Evolutionary conservation across 1,140 invertebrate genomes (phyloP), one percentile per base, ranked within the genome.

Genomic region (Globodera rostochiensis): DNA sequence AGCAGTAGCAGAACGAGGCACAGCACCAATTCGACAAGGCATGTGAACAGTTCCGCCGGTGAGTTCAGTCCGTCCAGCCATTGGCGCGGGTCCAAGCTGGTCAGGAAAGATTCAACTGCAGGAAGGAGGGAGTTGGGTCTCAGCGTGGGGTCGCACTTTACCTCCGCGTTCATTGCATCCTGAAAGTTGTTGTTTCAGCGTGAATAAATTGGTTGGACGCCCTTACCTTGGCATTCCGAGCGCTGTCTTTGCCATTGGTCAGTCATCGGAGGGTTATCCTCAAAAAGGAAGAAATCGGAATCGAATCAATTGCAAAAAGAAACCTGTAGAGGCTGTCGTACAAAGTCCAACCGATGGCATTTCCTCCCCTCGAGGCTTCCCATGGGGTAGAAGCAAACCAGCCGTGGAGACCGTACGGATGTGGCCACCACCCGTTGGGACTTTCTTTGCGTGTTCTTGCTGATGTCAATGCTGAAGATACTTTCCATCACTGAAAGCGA

Each of bases 1-100:
- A 78, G 60, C 25, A 87, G 80, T 49, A 86, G 66, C 66, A 82
- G 49, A 25, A 74, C 85, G 70, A 84, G 66, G 49, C 76, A 84
- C 15, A 86, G 70, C 47, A 84, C 50, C 60, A 84, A 21, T 79
- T 86, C 85, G 8, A 86, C 71, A 15, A 85, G 53, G 60, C 79
- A 84, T 3, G 84, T 80, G 19, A 86, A 73, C 36, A 87, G 73
- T 77, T 86, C 85, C 21, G 83, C 74, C 13, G 85, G 80, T 15
- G 85, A 85, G 50, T 87, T 85, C 19, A 86, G 77, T 53, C 85
- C 85, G 73, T 86, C 85, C 47, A 86, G 49, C 85, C 85, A 86
- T 60, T 83, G 64, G 15, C 84, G 64, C 3, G 85, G 85, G 60
- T 86, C 86, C 19, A 86, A 50, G 45, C 25, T 78, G 9, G 45